phyloP scores from a whole-genome alignment of 2,113 vertebrate genomes.

The Chloroceryle aenea region DNA sequence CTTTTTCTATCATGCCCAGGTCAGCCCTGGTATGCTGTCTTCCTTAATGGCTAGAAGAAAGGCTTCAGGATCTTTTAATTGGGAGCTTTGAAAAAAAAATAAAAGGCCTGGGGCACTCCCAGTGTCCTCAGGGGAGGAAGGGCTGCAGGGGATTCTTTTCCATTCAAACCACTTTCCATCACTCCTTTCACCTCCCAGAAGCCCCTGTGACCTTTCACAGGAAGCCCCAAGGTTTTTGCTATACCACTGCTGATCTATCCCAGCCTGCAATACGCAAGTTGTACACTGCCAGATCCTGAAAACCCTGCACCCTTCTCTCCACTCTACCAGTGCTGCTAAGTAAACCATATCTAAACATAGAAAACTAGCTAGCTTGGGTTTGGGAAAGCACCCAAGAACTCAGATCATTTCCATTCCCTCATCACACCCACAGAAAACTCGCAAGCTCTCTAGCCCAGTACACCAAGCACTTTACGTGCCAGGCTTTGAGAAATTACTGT shows the following conservation, averaged over 20 bases:
- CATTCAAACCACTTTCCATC: background rate
- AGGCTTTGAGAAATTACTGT: background rate
- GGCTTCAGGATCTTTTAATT: background rate
- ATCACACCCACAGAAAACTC: conserved; percentile 47
- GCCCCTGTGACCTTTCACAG: background rate
- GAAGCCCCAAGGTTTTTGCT: background rate
- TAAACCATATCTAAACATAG: conserved; percentile 47
- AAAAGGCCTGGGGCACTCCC: background rate
- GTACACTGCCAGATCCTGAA: background rate
- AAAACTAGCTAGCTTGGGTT: conserved; percentile 34
- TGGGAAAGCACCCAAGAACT: conserved; percentile 65
- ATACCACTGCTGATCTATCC: background rate
- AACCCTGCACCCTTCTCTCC: background rate
- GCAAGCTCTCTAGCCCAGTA: background rate
- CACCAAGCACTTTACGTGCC: background rate
- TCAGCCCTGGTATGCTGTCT: background rate
- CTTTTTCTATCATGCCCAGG: background rate
- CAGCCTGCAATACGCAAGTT: background rate
- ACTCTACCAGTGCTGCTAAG: background rate
- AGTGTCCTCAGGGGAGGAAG: background rate
- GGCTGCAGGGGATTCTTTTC: background rate
- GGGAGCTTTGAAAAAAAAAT: background rate
- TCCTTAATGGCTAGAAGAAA: background rate
- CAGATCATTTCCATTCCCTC: conserved; percentile 40
- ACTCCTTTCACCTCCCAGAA: background rate